Evolutionary conservation across 2,888 invertebrate genomes (phyloP), one percentile per base, ranked within the genome.

Genomic region (Eilema depressum): DNA sequence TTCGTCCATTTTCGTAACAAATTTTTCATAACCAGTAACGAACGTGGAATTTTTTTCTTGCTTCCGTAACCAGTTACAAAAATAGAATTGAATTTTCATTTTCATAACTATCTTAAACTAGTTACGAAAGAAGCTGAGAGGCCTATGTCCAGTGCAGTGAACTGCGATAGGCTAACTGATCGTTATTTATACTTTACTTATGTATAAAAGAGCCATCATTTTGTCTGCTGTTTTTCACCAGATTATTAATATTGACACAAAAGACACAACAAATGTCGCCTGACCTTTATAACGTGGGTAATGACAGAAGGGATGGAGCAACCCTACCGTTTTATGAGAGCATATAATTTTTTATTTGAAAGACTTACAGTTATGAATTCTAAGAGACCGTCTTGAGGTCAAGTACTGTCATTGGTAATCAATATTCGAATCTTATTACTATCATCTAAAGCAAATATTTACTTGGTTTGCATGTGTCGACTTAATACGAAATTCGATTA

Each of bases 301-400:
- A 59, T 59, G 59, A 57, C 30, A 59, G 59, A 60, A 66, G 37
- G 66, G 59, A 63, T 41, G 63, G 47, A 47, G 63, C 37, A 28
- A 17, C 63, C 66, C 60, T 30, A 57, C 25, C 26, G 53, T n/a
- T 67, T 66, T 70, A 70, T 57, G 66, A 61, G n/a, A n/a, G 11
- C 57, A 66, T 70, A 66, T 33, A 63, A n/a, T 56, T 66, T 70
- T 70, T 70, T 66, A 70, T 65, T 70, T 56, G 28, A 61, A 5
- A 37, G 26, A 66, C 14, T 63, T 20, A 30, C 65, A 59, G 70
- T 70, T 66, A 66, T 70, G 70, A 66, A 70, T 70, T 63, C 28
- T 66, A 63, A 59, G 25, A 37, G n/a, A 30, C 25, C 56, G 53
- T 56, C 28, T 23, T 30, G 56, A 33, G 63, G 63, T 47, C 47